These are phyloP conservation scores for Galleria mellonella DNA, from an alignment of 1,140 invertebrate species.

Conservation along the genomic window DNA sequence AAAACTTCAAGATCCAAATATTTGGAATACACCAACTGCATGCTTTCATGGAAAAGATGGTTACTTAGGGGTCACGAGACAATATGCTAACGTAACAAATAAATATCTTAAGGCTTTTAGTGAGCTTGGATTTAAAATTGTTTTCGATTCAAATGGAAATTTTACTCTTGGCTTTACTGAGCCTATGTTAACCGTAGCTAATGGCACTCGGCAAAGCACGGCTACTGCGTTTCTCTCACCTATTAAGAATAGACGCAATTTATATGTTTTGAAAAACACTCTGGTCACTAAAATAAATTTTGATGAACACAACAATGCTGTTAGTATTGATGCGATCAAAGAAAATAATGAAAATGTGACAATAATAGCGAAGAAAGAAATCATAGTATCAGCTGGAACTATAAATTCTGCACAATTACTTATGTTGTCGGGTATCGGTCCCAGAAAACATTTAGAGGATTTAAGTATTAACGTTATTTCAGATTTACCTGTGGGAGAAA, in stretches of 20 bases:
- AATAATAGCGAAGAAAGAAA: conserved; percentile 77
- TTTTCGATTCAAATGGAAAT: conserved; percentile 73
- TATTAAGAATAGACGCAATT: conserved; percentile 75
- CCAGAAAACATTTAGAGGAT: conserved; percentile 77
- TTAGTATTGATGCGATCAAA: conserved; percentile 76
- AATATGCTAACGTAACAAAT: conserved; percentile 79
- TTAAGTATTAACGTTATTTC: conserved; percentile 76
- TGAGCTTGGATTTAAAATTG: conserved; percentile 80
- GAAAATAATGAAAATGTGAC: conserved; percentile 63
- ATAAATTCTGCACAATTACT: conserved; percentile 82
- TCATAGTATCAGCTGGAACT: conserved; percentile 80
- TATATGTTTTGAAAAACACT: conserved; percentile 80
- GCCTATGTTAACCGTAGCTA: conserved; percentile 51
- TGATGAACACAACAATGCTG: conserved; percentile 63
- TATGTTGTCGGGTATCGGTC: conserved; percentile 85
- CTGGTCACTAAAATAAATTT: conserved; percentile 78
- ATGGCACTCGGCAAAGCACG: conserved; percentile 61
- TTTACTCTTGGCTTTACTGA: conserved; percentile 59
- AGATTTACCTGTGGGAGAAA: conserved; percentile 78
- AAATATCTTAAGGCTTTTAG: conserved; percentile 81
- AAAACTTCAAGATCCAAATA: conserved; percentile 77
- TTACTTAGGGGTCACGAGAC: conserved; percentile 82
- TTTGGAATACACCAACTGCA: conserved; percentile 9
- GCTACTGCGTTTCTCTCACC: conserved; percentile 74
- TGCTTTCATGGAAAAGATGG: conserved; percentile 82